These are phyloP conservation scores for Sicus ferrugineus DNA, from an alignment of 2,888 invertebrate species.

Conservation along the genomic window DNA sequence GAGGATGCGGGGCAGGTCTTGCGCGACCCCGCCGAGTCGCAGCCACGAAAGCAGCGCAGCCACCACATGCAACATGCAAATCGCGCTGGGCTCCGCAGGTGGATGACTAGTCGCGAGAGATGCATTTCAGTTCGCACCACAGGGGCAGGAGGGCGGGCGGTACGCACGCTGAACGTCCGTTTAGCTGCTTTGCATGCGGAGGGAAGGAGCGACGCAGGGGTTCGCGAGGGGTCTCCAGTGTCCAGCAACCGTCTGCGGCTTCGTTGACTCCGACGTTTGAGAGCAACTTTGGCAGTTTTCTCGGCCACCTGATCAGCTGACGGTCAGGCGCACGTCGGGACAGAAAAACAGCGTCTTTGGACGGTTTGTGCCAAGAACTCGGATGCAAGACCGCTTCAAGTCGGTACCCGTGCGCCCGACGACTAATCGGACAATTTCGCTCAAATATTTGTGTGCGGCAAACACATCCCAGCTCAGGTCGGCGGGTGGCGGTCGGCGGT, in stretches of 20 bases:
- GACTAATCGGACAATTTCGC: not conserved
- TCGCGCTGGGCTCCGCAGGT: not conserved
- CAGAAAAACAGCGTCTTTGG: too few relatives aligned
- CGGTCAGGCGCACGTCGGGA: too few relatives aligned
- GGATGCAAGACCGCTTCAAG: too few relatives aligned
- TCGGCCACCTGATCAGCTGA: too few relatives aligned
- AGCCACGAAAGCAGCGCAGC: not conserved
- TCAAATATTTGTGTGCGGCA: conserved; percentile 10
- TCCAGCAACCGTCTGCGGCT: not conserved
- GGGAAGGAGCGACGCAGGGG: not conserved
- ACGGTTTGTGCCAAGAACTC: too few relatives aligned
- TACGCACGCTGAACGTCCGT: too few relatives aligned
- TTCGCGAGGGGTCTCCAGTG: not conserved
- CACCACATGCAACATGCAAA: not conserved
- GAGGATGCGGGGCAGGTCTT: conserved; percentile 18
- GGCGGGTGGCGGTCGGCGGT: not conserved
- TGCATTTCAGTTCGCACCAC: too few relatives aligned
- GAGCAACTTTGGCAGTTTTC: too few relatives aligned
- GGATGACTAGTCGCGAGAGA: not conserved
- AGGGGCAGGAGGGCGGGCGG: not conserved
- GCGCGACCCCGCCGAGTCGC: conserved; percentile 8
- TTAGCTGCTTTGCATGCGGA: not conserved
- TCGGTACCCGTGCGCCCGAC: too few relatives aligned
- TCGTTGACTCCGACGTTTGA: too few relatives aligned
- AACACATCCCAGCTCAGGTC: not conserved